Conservation (phyloP, 2,888 invertebrate species). For the Notodonta ziczac region DNA sequence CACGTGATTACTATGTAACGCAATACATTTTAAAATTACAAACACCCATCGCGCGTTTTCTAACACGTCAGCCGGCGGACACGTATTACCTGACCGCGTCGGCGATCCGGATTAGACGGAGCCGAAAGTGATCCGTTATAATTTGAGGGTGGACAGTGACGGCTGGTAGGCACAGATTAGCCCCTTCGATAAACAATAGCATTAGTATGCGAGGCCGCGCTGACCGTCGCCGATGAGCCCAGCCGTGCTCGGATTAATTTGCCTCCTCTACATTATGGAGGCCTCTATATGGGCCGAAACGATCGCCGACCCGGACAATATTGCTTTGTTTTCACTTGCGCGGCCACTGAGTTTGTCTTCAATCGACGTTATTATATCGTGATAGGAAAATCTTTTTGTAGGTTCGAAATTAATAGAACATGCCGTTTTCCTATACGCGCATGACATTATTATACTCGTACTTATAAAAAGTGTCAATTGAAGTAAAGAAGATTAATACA, state of each 20-base stretch:
- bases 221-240: conserved; percentile 80
- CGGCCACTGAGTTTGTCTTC: conserved; percentile 50
- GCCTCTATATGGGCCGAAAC: conserved; percentile 63
- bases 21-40: neutral
- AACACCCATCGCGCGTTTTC: neutral
- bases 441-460: too few relatives aligned
- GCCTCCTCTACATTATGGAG: conserved; percentile 80
- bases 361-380: conserved; percentile 29
- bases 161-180: conserved; percentile 84
- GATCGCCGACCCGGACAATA: conserved; percentile 66
- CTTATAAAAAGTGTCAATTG: too few relatives aligned
- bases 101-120: conserved; percentile 70
- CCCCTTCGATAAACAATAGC: conserved; percentile 84
- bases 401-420: neutral
- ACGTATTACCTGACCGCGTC: conserved; percentile 51
- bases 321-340: conserved; percentile 69
- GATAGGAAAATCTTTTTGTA: neutral
- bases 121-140: conserved; percentile 82
- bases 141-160: conserved; percentile 80
- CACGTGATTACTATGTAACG: conserved; percentile 12
- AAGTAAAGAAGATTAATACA: too few relatives aligned
- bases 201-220: conserved; percentile 84
- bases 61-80: conserved; percentile 18
- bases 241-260: conserved; percentile 82
- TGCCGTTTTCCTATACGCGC: too few relatives aligned